Percentiles rank a stretch among this genome's conserved stretches.
phyloP scores from a whole-genome alignment of 2,888 invertebrate species.

The Erebia epiphron region DNA sequence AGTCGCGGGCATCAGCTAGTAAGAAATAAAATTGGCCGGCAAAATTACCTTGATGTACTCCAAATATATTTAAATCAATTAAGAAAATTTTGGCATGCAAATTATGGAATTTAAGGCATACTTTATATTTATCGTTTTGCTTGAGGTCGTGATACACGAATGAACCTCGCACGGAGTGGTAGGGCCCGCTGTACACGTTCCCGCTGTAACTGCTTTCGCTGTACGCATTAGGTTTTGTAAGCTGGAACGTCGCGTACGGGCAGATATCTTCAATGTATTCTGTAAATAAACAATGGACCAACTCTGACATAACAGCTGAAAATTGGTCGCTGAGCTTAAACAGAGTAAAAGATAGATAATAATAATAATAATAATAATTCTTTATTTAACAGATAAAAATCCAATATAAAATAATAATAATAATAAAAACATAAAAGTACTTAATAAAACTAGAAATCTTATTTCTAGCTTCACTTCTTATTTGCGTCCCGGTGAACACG shows the following conservation, averaged over 20 bases:
- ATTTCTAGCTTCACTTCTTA: no score
- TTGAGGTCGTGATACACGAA: slow-evolving; percentile 96
- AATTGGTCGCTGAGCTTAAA: neutral
- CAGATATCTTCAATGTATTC: slow-evolving; percentile 97
- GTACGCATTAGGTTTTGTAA: slow-evolving; percentile 92
- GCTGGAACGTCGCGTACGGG: slow-evolving; percentile 95
- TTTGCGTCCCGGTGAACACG: no score
- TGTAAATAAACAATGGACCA: slow-evolving; percentile 49
- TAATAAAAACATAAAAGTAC: no score
- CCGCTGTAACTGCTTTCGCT: slow-evolving; percentile 96
- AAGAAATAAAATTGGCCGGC: neutral
- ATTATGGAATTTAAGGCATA: slow-evolving; percentile 57
- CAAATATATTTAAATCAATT: neutral
- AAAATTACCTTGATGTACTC: neutral
- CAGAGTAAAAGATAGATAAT: no score
- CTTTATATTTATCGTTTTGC: slow-evolving; percentile 90
- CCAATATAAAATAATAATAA: no score
- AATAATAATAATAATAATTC: no score
- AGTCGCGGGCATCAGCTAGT: no score
- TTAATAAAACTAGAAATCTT: no score
- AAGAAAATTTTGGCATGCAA: neutral
- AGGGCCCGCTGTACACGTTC: slow-evolving; percentile 93
- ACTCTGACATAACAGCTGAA: no score
- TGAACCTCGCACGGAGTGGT: slow-evolving; percentile 92
- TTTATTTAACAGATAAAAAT: no score